These are phyloP conservation scores for Enteromius paludinosus DNA, from an alignment of 2,797 vertebrate species.

Conservation along the genomic window DNA sequence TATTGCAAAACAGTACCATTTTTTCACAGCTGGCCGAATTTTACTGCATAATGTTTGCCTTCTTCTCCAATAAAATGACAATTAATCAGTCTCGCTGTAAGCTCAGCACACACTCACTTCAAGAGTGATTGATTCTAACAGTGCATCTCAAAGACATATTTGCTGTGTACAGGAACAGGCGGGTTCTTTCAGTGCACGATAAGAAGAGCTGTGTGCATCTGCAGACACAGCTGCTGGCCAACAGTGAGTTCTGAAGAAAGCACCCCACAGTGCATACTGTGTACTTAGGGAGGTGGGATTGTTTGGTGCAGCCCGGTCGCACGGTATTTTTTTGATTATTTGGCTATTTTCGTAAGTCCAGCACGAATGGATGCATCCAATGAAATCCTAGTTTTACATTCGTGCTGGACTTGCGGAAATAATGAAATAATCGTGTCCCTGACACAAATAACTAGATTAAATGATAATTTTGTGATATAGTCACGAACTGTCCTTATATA, in stretches of 20 bases:
- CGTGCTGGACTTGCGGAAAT: too few relatives aligned
- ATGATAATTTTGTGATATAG: too few relatives aligned
- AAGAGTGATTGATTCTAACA: conserved; percentile 4
- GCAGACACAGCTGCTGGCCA: conserved; percentile 13
- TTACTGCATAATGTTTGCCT: background rate
- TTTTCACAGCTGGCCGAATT: background rate
- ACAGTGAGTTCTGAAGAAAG: conserved; percentile 25
- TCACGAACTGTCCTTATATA: background rate
- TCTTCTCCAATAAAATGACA: background rate
- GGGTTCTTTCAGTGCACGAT: too few relatives aligned
- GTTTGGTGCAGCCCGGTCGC: background rate
- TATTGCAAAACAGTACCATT: background rate
- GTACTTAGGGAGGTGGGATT: conserved; percentile 34
- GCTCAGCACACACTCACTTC: background rate
- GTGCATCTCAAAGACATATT: background rate
- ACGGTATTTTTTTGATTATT: too few relatives aligned
- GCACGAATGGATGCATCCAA: too few relatives aligned
- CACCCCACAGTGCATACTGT: conserved; percentile 10
- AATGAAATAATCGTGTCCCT: too few relatives aligned
- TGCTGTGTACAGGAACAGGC: background rate
- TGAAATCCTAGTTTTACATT: too few relatives aligned
- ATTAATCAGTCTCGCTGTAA: background rate
- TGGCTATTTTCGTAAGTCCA: too few relatives aligned
- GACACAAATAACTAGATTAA: too few relatives aligned
- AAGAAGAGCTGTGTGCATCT: background rate